These are phyloP conservation scores for Nudaria mundana DNA, from an alignment of 2,888 invertebrate species.

Conservation along the genomic window DNA sequence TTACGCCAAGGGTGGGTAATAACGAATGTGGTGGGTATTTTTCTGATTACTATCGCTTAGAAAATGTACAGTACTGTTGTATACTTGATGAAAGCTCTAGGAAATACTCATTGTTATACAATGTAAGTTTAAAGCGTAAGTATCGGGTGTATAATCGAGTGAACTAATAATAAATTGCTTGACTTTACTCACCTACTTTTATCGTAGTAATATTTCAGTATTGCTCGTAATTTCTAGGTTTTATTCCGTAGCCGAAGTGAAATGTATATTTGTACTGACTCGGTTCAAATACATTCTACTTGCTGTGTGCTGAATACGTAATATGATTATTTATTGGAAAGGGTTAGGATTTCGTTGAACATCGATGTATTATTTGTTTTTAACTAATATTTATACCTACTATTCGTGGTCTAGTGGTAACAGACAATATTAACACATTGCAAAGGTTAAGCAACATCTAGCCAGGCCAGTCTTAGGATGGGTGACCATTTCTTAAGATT, in stretches of 20 bases:
- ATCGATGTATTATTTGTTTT: too few relatives aligned
- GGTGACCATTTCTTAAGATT: too few relatives aligned
- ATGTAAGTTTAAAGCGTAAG: conserved; percentile 17
- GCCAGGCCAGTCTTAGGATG: too few relatives aligned
- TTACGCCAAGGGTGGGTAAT: conserved; percentile 31
- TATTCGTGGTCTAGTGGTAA: too few relatives aligned
- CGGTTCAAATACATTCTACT: neutral
- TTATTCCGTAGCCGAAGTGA: neutral
- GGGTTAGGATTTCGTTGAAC: too few relatives aligned
- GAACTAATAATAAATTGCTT: conserved; percentile 18
- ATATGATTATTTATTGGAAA: neutral
- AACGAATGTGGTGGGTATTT: conserved; percentile 36
- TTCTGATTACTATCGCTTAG: conserved; percentile 42
- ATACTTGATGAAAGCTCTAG: conserved; percentile 31
- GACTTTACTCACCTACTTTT: conserved; percentile 10
- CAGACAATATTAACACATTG: too few relatives aligned
- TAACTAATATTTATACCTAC: too few relatives aligned
- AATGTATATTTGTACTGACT: neutral
- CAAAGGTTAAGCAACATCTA: too few relatives aligned
- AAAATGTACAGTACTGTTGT: conserved; percentile 27
- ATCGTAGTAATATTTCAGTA: conserved; percentile 11
- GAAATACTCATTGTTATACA: conserved; percentile 24
- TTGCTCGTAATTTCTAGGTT: conserved; percentile 11
- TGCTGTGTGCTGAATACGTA: neutral
- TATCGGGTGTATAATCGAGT: conserved; percentile 25